Evolutionary conservation across 2,797 vertebrate species (phyloP), one percentile per base, ranked within the genome.

Genomic region (Sebastes itinus): DNA sequence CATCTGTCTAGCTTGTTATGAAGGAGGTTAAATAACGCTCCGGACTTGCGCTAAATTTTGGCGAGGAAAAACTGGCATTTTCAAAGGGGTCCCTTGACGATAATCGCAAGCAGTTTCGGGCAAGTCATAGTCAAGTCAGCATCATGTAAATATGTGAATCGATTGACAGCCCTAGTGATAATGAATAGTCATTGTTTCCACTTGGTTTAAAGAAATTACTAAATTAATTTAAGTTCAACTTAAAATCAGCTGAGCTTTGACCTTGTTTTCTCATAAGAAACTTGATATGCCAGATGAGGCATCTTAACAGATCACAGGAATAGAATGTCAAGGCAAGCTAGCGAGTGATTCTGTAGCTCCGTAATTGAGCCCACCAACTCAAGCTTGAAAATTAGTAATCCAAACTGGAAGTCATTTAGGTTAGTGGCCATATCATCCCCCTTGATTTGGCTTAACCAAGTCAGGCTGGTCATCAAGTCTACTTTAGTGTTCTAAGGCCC

Each of bases 281-380:
- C 9, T 28, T 42, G 28, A 62, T 38, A 55, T 67, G 61, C 22
- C 27, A 67, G 55, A 52, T 58, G 42, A 78, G 68, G 56, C 69
- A 28, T 76, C 64, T 12, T 25, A 64, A 75, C 66, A 82, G 67
- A 85, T 81, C 72, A 82, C 27, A 77, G 56, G 61, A 81, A 30
- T 73, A 33, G 75, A 79, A 83, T 83, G 82, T 76, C 84, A 84
- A 78, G 13, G 2, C 5, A 1, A 72, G 54, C 60, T 81, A 83
- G 80, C 76, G 52, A 80, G 65, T 55, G 28, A 77, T 63, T 8
- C 10, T 74, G 35, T 75, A 71, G 35, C 62, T 70, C 49, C 54
- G 63, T 72, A 83, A 87, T 87, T 3, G 70, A 82, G 33, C 61
- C 75, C 64, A 69, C 62, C 60, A 81, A 75, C 54, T 75, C n/a